phyloP scores from a whole-genome alignment of 1,140 invertebrate species.

The Chironomus striatipennis region DNA sequence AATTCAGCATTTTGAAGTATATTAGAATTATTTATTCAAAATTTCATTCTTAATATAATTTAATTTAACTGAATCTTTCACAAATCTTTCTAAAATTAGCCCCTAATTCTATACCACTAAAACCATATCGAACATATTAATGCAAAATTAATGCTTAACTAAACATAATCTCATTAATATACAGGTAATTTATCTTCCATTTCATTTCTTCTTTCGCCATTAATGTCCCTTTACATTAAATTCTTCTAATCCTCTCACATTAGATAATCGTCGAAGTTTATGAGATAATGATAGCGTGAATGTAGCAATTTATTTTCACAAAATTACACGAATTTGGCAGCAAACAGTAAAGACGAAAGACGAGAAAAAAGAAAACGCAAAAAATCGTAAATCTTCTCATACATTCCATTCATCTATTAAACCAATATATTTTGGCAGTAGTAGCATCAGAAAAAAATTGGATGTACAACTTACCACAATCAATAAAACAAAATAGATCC shows the following conservation, averaged over 20 bases:
- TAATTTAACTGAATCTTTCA: too few species aligned
- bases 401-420: not conserved
- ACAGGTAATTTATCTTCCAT: too few species aligned
- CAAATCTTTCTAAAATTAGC: too few species aligned
- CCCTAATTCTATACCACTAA: too few species aligned
- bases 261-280: constrained; percentile 9
- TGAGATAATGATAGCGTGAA: constrained; percentile 12
- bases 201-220: too few species aligned
- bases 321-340: not conserved
- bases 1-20: too few species aligned
- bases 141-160: too few species aligned
- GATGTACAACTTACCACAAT: constrained; percentile 81
- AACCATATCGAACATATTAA: too few species aligned
- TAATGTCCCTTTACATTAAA: too few species aligned
- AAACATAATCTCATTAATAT: too few species aligned
- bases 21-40: too few species aligned
- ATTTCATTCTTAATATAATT: too few species aligned
- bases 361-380: not conserved
- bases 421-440: not conserved
- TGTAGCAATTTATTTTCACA: constrained; percentile 17
- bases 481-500: constrained; percentile 98
- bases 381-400: not conserved
- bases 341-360: not conserved
- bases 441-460: not conserved
- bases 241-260: not conserved